A percentile compares a stretch with the other conserved stretches of the same genome.
Conservation (phyloP, 2,888 invertebrate species). For the Eulithis testata region DNA sequence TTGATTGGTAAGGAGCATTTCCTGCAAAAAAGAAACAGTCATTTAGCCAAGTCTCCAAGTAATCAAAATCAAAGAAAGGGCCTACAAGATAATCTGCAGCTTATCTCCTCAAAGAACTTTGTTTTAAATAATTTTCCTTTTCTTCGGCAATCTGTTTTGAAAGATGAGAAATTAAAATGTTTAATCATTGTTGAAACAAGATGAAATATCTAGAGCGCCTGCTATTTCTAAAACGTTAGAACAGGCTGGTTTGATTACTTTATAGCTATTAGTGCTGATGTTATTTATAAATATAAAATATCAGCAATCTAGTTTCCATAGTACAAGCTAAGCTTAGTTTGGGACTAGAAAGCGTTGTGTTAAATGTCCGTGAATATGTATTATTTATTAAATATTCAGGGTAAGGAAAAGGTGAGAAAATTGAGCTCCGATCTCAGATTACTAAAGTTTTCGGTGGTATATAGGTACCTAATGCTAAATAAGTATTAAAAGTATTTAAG, state of each 20-base stretch:
- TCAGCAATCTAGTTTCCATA: too few species aligned
- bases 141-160: constrained; percentile 15
- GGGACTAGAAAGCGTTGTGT: too few species aligned
- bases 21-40: constrained; percentile 67
- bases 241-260: constrained; percentile 17
- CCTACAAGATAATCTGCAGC: constrained; percentile 20
- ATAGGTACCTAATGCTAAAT: too few species aligned
- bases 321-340: too few species aligned
- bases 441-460: too few species aligned
- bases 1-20: constrained; percentile 71
- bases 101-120: constrained; percentile 25
- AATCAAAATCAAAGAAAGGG: constrained; percentile 29
- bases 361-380: too few species aligned
- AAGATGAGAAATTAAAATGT: constrained; percentile 32
- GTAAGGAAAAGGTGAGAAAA: too few species aligned
- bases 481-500: too few species aligned
- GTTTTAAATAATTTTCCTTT: constrained; percentile 22
- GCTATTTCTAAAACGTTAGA: constrained; percentile 16
- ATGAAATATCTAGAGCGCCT: constrained; percentile 31
- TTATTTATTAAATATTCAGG: too few species aligned
- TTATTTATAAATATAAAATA: too few species aligned
- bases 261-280: constrained; percentile 29
- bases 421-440: too few species aligned
- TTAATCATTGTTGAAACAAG: constrained; percentile 20
- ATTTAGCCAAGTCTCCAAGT: constrained; percentile 41